Evolutionary conservation across 2,888 invertebrate species (phyloP).

Genomic region (Papilio elwesi): DNA sequence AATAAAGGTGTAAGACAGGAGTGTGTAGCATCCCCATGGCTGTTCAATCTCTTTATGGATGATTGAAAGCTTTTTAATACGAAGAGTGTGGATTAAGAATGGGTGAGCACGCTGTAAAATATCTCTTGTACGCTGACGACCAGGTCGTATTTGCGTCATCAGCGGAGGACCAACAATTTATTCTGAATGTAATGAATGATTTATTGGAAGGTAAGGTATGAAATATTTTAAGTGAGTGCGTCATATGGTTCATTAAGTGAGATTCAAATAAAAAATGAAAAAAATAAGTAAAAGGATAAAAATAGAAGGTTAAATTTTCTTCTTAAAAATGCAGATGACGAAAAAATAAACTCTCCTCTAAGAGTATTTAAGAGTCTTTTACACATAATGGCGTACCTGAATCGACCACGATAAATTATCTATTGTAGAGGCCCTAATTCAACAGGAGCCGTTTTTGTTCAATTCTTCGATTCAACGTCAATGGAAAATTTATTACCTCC

Average conservation of each 20-base stretch:
- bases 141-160: too few relatives aligned
- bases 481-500: slow-evolving; percentile 80
- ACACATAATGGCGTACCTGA: slow-evolving; percentile 60
- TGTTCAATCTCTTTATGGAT: too few relatives aligned
- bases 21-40: too few relatives aligned
- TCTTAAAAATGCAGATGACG: not conserved
- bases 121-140: too few relatives aligned
- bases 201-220: too few relatives aligned
- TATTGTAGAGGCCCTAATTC: slow-evolving; percentile 77
- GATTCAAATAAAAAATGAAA: not conserved
- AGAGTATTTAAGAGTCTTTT: slow-evolving; percentile 53
- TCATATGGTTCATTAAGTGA: not conserved
- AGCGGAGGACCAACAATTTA: too few relatives aligned
- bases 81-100: too few relatives aligned
- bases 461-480: slow-evolving; percentile 81
- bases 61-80: too few relatives aligned
- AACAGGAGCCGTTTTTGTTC: slow-evolving; percentile 82
- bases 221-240: not conserved
- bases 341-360: not conserved
- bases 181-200: too few relatives aligned
- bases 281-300: not conserved
- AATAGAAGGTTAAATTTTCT: not conserved
- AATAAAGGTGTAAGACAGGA: too few relatives aligned
- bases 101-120: too few relatives aligned
- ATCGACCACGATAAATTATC: slow-evolving; percentile 80